Conservation (phyloP, 2,113 vertebrate species). For the Elachura formosa region DNA sequence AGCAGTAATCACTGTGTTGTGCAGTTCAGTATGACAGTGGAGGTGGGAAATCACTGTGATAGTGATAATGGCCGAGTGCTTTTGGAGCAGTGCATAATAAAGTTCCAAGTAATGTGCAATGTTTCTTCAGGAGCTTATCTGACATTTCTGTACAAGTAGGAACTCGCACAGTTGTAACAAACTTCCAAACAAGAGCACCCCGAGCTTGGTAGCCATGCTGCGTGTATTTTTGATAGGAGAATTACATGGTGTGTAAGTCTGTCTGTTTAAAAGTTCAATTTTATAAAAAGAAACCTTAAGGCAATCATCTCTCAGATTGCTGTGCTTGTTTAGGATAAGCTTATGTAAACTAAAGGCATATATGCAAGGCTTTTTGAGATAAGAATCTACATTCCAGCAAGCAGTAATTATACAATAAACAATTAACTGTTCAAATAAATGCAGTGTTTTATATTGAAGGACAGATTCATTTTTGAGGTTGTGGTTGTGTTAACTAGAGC, state of each 20-base stretch:
- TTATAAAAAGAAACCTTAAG: slow-evolving; percentile 18
- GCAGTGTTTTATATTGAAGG: slow-evolving; percentile 35
- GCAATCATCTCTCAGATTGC: slow-evolving; percentile 7
- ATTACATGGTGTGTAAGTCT: background rate
- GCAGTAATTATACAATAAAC: slow-evolving; percentile 61
- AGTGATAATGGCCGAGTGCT: background rate
- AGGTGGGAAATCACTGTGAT: background rate
- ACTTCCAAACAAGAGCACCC: background rate
- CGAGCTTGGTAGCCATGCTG: background rate
- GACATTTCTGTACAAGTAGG: background rate
- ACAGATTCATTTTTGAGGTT: slow-evolving; percentile 29
- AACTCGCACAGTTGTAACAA: background rate
- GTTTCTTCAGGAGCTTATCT: background rate
- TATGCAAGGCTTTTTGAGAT: slow-evolving; percentile 29
- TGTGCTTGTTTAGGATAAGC: slow-evolving; percentile 14
- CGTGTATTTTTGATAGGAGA: background rate
- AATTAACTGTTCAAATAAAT: slow-evolving; percentile 48
- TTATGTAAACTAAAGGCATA: slow-evolving; percentile 37
- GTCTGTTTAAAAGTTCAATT: background rate
- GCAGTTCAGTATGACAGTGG: background rate
- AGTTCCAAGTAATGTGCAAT: background rate
- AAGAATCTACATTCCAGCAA: slow-evolving; percentile 58
- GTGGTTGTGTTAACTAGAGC: background rate
- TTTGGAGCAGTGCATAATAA: background rate
- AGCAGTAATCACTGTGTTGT: background rate